Evolutionary conservation across 2,797 vertebrate genomes (phyloP), one percentile per base, ranked within the genome.

Genomic region (Aselliscus stoliczkanus): DNA sequence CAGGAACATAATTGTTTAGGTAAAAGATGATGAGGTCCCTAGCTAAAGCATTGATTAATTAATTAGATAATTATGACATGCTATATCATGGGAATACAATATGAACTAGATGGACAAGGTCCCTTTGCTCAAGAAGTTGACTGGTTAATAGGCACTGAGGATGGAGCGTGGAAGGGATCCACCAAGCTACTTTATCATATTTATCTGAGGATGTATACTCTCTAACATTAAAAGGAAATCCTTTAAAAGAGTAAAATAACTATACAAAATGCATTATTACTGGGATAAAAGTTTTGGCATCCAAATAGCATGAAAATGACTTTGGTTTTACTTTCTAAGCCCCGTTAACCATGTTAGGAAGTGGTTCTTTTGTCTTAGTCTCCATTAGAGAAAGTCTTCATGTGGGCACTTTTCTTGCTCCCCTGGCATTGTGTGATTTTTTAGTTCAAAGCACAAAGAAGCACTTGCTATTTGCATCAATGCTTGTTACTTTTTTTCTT

Each of bases 391-490:
- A 83, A 95, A 95, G 50, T 77, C 62, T 80, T 86, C 81, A 56
- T 5, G 70, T 50, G 73, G 92, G n/a, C 31, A 18, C 52, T 94
- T 88, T 80, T n/a, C 52, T 69, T 58, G 56, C 56, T 77, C 14
- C 29, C 81, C 58, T 20, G 2, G 4, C 29, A 44, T 12, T 37
- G 67, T 96, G 88, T 44, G 94, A 65, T 91, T 93, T 93, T 93
- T 80, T 52, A 80, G 93, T 95, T 97, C 96, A 96, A 96, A 97
- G 94, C 83, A 69, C 73, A 65, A 39, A 95, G 85, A 83, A 92
- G 62, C 76, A 20, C 56, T 95, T 62, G 67, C 81, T 76, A 67
- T 97, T 93, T 96, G 85, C 94, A 90, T 95, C 85, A 31, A 20
- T 9, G 88, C 70, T 80, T 88, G 44, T 52, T 82, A 10, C 44